Percentiles rank a stretch among this genome's conserved stretches.
phyloP scores from a whole-genome alignment of 2,888 invertebrate genomes.

The Ceraclea dissimilis region DNA sequence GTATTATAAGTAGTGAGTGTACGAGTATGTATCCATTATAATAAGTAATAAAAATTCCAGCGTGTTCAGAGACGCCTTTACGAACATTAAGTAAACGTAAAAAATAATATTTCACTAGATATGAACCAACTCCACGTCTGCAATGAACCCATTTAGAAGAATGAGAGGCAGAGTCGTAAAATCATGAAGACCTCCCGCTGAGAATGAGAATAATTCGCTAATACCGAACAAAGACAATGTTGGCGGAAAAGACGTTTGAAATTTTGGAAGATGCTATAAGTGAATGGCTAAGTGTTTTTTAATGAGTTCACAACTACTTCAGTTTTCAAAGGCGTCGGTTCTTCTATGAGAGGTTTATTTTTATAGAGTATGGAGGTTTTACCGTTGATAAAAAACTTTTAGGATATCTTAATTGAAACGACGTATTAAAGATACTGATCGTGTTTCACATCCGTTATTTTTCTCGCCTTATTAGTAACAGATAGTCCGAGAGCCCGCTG shows the following conservation, averaged over 20 bases:
- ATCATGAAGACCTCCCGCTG: slow-evolving; percentile 9
- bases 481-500: no score
- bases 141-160: neutral
- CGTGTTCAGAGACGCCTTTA: no score
- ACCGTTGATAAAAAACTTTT: neutral
- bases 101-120: neutral
- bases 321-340: slow-evolving; percentile 3
- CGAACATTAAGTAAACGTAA: neutral
- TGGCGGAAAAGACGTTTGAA: slow-evolving; percentile 19
- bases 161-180: slow-evolving; percentile 8
- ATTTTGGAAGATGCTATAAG: slow-evolving; percentile 21
- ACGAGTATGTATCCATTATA: no score
- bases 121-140: neutral
- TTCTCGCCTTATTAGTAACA: no score
- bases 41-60: no score
- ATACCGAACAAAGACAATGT: slow-evolving; percentile 17
- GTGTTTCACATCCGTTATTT: no score
- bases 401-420: neutral
- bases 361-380: slow-evolving; percentile 6
- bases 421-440: no score
- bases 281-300: slow-evolving; percentile 24
- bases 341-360: slow-evolving; percentile 11
- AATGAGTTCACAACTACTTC: slow-evolving; percentile 20
- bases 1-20: no score
- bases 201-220: slow-evolving; percentile 18